A percentile compares a stretch with the other conserved stretches of the same genome.
Evolutionary conservation across 2,113 vertebrate genomes (phyloP).

Genomic region (Butorides virescens): DNA sequence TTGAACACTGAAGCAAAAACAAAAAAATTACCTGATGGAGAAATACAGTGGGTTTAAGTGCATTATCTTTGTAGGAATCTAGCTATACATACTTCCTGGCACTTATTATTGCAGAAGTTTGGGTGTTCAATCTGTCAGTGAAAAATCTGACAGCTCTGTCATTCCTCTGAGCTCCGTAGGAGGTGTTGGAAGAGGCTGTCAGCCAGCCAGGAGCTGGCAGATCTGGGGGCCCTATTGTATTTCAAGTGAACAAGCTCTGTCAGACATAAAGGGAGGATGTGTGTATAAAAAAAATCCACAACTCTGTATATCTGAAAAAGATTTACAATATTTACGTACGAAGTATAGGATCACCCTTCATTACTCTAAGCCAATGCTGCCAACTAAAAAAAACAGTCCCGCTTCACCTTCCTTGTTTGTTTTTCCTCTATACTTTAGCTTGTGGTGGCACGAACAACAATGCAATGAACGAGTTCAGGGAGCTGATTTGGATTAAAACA

Average conservation of each 20-base stretch:
- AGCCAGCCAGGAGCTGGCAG: slow-evolving; percentile 27
- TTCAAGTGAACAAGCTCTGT: background rate
- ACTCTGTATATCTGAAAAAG: background rate
- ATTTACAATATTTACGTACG: background rate
- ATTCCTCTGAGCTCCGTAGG: slow-evolving; percentile 53
- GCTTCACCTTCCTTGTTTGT: background rate
- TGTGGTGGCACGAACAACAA: background rate
- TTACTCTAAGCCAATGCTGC: background rate
- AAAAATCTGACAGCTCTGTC: slow-evolving; percentile 57
- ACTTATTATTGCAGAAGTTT: background rate
- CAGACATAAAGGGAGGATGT: background rate
- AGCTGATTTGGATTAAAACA: background rate
- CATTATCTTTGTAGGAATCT: background rate
- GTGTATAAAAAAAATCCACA: background rate
- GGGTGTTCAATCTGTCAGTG: slow-evolving; percentile 40
- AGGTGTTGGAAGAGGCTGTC: slow-evolving; percentile 46
- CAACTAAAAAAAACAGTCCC: background rate
- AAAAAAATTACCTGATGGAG: background rate
- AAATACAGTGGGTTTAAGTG: background rate
- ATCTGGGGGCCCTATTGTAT: background rate
- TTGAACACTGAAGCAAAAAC: background rate
- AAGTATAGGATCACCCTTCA: background rate
- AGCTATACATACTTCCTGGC: background rate
- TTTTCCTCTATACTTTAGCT: background rate
- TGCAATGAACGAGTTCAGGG: background rate